Evolutionary conservation across 1,140 invertebrate genomes (phyloP).

Genomic region (Stratiolaelaps scimitus): DNA sequence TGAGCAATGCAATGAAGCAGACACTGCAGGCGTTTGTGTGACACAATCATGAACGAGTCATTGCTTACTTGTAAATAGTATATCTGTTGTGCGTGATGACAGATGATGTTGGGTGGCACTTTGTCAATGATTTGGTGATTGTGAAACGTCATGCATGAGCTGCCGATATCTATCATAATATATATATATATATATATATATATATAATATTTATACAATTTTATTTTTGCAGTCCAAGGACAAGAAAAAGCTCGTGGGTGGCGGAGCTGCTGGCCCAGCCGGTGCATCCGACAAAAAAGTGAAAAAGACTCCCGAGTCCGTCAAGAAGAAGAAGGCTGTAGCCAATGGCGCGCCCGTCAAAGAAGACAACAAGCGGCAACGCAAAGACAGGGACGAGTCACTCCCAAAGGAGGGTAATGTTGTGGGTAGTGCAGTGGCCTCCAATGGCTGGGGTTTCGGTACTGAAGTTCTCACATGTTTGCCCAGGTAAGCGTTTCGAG

Average conservation of each 20-base stretch:
- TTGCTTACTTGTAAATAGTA: too few species aligned
- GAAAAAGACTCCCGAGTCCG: neutral
- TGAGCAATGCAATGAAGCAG: too few species aligned
- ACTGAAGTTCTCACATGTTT: constrained; percentile 24
- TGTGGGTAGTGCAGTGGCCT: constrained; percentile 15
- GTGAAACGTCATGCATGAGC: too few species aligned
- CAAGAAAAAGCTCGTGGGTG: constrained; percentile 6
- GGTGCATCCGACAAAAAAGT: neutral
- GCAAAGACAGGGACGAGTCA: neutral
- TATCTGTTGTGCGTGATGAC: too few species aligned
- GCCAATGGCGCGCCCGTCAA: neutral
- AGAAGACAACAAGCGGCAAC: constrained; percentile 12
- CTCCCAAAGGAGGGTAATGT: constrained; percentile 2
- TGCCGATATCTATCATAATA: too few species aligned
- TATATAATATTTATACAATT: too few species aligned
- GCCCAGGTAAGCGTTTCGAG: constrained; percentile 8
- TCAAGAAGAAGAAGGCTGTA: constrained; percentile 20
- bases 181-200: too few species aligned
- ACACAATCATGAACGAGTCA: too few species aligned
- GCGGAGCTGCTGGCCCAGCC: neutral
- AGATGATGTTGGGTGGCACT: too few species aligned
- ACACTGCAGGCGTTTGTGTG: too few species aligned
- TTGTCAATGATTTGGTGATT: too few species aligned
- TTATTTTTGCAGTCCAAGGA: constrained; percentile 3
- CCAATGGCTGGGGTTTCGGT: constrained; percentile 18